Percentiles rank a stretch among this genome's conserved stretches.
Conservation (phyloP, 2,113 vertebrate species). For the Odontophorus gujanensis region DNA sequence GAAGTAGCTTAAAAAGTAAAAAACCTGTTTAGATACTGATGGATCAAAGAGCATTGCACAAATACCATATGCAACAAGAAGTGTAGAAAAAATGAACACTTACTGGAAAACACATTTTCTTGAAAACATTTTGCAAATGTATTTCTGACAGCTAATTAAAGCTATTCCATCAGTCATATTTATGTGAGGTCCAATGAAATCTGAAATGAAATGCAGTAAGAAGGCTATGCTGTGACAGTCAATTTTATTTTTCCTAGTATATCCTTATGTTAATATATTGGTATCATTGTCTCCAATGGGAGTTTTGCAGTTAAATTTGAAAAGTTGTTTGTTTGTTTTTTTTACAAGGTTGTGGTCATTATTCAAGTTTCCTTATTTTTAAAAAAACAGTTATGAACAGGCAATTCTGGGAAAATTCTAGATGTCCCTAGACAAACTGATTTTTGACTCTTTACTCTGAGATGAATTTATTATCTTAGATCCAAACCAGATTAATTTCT, state of each 20-base stretch:
- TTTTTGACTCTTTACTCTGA: neutral
- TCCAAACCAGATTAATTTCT: neutral
- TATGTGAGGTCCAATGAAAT: slow-evolving; percentile 28
- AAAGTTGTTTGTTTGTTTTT: neutral
- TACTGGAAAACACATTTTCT: slow-evolving; percentile 25
- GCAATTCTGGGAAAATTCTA: neutral
- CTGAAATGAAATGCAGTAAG: slow-evolving; percentile 23
- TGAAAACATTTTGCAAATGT: neutral
- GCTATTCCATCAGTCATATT: slow-evolving; percentile 26
- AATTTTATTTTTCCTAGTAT: neutral
- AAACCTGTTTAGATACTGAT: neutral
- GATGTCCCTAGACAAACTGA: neutral
- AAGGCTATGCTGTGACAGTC: neutral
- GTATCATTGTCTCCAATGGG: neutral
- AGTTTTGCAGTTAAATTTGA: slow-evolving; percentile 4
- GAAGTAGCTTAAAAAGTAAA: neutral
- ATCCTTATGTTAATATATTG: slow-evolving; percentile 9
- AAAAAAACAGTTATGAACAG: neutral
- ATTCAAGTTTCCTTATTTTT: neutral
- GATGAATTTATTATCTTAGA: neutral
- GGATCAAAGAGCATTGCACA: neutral
- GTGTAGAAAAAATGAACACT: neutral
- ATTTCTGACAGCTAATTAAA: slow-evolving; percentile 68
- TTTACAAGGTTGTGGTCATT: neutral
- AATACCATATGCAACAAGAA: neutral